These are phyloP conservation scores for Stramonita haemastoma DNA, from an alignment of 2,888 invertebrate species.

Conservation along the genomic window DNA sequence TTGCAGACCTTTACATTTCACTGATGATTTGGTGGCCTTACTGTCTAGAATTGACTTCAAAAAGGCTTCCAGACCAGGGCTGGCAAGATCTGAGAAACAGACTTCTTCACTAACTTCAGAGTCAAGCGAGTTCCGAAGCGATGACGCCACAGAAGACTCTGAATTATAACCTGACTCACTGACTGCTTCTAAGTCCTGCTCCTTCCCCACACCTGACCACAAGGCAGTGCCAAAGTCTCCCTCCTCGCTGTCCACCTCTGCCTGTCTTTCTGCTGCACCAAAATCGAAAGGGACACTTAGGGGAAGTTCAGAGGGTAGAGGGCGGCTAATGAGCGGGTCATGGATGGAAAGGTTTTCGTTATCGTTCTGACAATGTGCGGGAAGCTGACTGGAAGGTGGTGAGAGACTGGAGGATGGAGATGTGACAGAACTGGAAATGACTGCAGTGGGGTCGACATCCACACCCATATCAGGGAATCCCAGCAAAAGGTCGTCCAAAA, in stretches of 20 bases:
- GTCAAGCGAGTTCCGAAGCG: slow-evolving; percentile 7
- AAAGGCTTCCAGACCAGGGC: slow-evolving; percentile 17
- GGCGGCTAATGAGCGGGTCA: background rate
- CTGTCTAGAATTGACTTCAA: background rate
- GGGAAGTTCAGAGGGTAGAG: background rate
- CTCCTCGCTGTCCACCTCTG: background rate
- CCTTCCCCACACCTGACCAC: slow-evolving; percentile 26
- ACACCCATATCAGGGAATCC: slow-evolving; percentile 13
- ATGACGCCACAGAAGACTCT: slow-evolving; percentile 13
- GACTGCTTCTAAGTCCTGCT: slow-evolving; percentile 3
- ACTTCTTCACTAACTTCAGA: background rate
- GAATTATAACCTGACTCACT: slow-evolving; percentile 23
- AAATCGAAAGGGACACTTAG: background rate
- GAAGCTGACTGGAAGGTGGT: background rate
- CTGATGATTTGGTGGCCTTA: too few species aligned
- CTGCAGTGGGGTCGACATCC: background rate
- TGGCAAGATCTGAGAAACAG: background rate
- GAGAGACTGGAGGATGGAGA: background rate
- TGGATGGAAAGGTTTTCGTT: background rate
- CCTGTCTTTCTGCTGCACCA: background rate
- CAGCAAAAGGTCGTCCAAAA: slow-evolving; percentile 10
- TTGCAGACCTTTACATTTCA: too few species aligned
- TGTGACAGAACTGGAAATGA: background rate
- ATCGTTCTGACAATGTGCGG: background rate
- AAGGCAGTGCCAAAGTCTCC: background rate